Evolutionary conservation across 2,888 invertebrate genomes (phyloP).

Genomic region (Melieria crassipennis): DNA sequence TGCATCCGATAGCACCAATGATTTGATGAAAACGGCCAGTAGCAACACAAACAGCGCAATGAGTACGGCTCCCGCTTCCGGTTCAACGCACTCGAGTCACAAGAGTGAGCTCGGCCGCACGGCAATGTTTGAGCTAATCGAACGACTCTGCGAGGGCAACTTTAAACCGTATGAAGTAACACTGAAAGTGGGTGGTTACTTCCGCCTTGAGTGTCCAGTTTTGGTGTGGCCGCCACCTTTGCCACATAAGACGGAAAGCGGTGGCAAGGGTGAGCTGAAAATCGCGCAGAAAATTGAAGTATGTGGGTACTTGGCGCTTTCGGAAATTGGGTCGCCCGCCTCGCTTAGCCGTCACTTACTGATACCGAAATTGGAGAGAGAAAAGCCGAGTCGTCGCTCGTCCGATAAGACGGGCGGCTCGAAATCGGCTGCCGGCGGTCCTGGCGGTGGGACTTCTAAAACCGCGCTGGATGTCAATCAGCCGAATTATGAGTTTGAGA

Average conservation of each 20-base stretch:
- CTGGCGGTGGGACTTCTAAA: slow-evolving; percentile 38
- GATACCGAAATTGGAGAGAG: slow-evolving; percentile 75
- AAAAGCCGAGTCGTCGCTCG: slow-evolving; percentile 63
- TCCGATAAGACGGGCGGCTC: slow-evolving; percentile 55
- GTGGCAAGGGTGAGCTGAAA: slow-evolving; percentile 29
- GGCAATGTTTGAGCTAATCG: slow-evolving; percentile 68
- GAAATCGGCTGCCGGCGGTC: slow-evolving; percentile 66
- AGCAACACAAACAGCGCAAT: slow-evolving; percentile 11
- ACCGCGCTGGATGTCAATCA: slow-evolving; percentile 46
- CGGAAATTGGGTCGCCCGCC: slow-evolving; percentile 91
- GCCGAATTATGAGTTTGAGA: slow-evolving; percentile 60
- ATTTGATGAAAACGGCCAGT: slow-evolving; percentile 12
- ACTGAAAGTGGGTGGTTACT: slow-evolving; percentile 74
- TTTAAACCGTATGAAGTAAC: slow-evolving; percentile 78
- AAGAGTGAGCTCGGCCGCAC: slow-evolving; percentile 62
- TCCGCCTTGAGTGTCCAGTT: slow-evolving; percentile 75
- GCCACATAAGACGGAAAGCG: slow-evolving; percentile 46
- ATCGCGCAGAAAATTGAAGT: slow-evolving; percentile 81
- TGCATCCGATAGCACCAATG: slow-evolving; percentile 63
- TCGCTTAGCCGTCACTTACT: slow-evolving; percentile 90
- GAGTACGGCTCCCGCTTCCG: slow-evolving; percentile 10
- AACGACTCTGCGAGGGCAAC: slow-evolving; percentile 76
- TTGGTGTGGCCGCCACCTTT: slow-evolving; percentile 80
- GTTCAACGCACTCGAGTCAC: slow-evolving; percentile 45
- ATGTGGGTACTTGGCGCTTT: slow-evolving; percentile 87